A percentile compares a stretch with the other conserved stretches of the same genome.
These are phyloP conservation scores for Piliocolobus tephrosceles DNA, from an alignment of 2,113 vertebrate genomes.

Conservation along the genomic window DNA sequence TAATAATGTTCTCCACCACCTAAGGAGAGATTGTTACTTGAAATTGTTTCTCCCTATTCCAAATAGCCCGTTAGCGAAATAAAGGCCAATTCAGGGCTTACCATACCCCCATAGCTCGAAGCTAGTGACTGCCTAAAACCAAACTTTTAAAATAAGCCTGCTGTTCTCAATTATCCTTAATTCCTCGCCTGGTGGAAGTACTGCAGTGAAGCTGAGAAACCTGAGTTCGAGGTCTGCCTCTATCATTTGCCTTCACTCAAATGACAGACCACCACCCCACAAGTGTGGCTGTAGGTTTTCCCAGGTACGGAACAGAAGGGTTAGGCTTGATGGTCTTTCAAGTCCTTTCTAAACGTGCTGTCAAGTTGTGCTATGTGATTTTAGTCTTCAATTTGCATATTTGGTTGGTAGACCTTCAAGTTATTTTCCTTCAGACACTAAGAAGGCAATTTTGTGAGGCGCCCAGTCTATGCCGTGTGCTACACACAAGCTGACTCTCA, in stretches of 20 bases:
- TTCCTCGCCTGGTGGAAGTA: not conserved
- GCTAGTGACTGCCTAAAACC: not conserved
- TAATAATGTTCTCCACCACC: constrained; percentile 48
- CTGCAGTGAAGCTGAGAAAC: not conserved
- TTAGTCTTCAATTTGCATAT: not conserved
- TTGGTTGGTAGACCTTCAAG: not conserved
- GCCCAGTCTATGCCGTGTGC: not conserved
- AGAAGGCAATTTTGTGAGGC: not conserved
- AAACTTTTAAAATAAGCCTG: constrained; percentile 30
- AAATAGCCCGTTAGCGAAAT: constrained; percentile 56
- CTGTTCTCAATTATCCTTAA: not conserved
- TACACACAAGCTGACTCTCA: not conserved
- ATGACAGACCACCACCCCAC: not conserved
- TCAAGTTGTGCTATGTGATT: not conserved
- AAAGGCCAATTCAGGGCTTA: constrained; percentile 36
- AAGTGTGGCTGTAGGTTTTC: not conserved
- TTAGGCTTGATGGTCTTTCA: not conserved
- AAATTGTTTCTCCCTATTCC: not conserved
- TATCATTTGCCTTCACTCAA: not conserved
- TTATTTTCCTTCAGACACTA: not conserved
- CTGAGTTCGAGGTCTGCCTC: not conserved
- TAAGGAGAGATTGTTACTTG: constrained; percentile 47
- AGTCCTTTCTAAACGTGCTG: not conserved
- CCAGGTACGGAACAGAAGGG: not conserved
- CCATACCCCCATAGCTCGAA: not conserved